These are phyloP conservation scores for Phortica magna DNA, from an alignment of 2,888 invertebrate species.

Conservation along the genomic window DNA sequence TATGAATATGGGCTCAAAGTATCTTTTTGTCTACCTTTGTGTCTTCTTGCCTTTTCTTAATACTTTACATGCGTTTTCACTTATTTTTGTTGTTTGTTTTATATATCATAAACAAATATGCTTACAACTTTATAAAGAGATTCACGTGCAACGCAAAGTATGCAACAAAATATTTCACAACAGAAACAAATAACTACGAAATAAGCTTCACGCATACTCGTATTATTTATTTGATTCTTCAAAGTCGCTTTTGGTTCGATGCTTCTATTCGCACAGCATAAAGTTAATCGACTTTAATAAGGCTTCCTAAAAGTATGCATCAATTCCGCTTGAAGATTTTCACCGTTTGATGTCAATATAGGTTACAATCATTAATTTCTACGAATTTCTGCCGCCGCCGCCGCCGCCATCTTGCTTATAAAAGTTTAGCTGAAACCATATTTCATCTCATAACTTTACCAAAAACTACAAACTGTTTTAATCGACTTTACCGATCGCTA, in stretches of 20 bases:
- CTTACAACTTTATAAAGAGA: background rate
- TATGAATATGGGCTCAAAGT: constrained; percentile 16
- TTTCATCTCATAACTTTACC: background rate
- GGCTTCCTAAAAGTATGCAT: constrained; percentile 44
- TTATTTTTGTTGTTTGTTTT: no score
- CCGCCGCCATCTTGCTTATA: background rate
- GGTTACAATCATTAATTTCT: background rate
- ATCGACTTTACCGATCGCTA: constrained; percentile 6
- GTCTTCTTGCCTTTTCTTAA: background rate
- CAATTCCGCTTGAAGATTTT: constrained; percentile 56
- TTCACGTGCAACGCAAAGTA: background rate
- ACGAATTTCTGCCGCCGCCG: no score
- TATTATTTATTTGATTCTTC: no score
- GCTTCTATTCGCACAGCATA: background rate
- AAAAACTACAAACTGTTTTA: background rate
- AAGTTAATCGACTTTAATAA: background rate
- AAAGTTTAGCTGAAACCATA: background rate
- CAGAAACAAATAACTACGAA: no score
- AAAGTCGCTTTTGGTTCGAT: no score
- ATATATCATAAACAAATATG: background rate
- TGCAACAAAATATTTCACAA: background rate
- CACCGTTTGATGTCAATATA: constrained; percentile 13
- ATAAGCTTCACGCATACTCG: no score
- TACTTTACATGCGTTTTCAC: background rate
- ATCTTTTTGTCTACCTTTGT: background rate